These are phyloP conservation scores for Salvelinus sp. DNA, from an alignment of 2,113 vertebrate genomes.

Conservation along the genomic window DNA sequence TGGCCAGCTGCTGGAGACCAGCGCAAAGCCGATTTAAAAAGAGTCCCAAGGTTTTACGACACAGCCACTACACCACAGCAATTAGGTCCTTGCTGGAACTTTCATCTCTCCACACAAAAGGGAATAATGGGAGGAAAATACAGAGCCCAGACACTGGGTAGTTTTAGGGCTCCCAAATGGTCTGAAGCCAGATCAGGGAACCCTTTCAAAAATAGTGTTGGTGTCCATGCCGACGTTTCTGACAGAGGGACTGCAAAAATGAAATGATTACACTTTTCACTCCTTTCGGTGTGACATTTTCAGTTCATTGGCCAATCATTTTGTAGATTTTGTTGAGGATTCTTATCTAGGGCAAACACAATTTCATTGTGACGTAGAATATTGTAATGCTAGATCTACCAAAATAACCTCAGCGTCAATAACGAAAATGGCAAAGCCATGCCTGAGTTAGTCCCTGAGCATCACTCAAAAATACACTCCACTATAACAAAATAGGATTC, in stretches of 20 bases:
- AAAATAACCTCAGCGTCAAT: neutral
- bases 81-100: slow-evolving; percentile 73
- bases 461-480: neutral
- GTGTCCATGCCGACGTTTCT: neutral
- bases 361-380: neutral
- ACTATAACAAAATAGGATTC: slow-evolving; percentile 48
- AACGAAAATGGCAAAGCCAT: neutral
- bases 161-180: slow-evolving; percentile 31
- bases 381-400: neutral
- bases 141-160: slow-evolving; percentile 40
- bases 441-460: neutral
- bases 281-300: too few species aligned
- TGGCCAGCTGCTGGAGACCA: slow-evolving; percentile 53
- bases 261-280: neutral
- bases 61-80: slow-evolving; percentile 70
- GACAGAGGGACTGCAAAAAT: neutral
- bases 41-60: slow-evolving; percentile 65
- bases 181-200: slow-evolving; percentile 13
- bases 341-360: neutral
- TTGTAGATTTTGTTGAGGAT: neutral
- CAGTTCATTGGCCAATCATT: neutral
- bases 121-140: slow-evolving; percentile 52
- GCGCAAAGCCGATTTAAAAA: slow-evolving; percentile 63
- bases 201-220: neutral
- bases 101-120: slow-evolving; percentile 72